phyloP scores from a whole-genome alignment of 92 coral and sea anemone genomes.

The Siderastrea radians region DNA sequence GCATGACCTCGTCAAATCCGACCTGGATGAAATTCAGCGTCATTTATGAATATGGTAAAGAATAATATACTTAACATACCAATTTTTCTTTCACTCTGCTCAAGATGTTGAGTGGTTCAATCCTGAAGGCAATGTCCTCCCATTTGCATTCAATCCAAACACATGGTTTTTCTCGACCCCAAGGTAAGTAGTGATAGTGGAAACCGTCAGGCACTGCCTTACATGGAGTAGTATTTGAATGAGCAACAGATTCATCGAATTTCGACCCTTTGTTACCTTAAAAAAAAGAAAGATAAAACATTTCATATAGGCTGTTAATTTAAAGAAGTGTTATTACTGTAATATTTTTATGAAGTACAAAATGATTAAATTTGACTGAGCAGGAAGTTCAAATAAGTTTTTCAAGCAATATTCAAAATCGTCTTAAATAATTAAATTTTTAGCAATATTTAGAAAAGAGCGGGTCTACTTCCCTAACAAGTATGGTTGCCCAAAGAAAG shows the following conservation, averaged over 20 bases:
- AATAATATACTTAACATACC: constrained; percentile 42
- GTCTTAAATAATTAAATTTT: too few relatives aligned
- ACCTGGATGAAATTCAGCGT: too few relatives aligned
- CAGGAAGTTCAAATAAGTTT: too few relatives aligned
- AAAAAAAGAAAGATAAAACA: not conserved
- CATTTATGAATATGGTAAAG: not conserved
- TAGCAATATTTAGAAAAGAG: too few relatives aligned
- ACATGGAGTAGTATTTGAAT: constrained; percentile 92
- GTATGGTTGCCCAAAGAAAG: too few relatives aligned
- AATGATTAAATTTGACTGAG: too few relatives aligned
- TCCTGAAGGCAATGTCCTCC: constrained; percentile 87
- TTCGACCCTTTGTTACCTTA: constrained; percentile 88
- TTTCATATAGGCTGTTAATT: not conserved
- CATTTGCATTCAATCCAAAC: constrained; percentile 81
- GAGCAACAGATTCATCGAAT: constrained; percentile 85
- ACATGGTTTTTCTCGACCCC: constrained; percentile 88
- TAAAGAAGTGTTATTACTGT: too few relatives aligned
- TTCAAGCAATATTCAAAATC: too few relatives aligned
- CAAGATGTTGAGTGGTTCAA: constrained; percentile 82
- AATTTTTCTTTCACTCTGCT: constrained; percentile 62
- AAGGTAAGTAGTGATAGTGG: constrained; percentile 85
- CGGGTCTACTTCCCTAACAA: too few relatives aligned
- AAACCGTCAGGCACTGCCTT: constrained; percentile 83
- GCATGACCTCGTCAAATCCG: too few relatives aligned
- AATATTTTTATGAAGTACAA: too few relatives aligned